Percentiles rank a stretch among this genome's conserved stretches.
These are phyloP conservation scores for Vidua chalybeata DNA, from an alignment of 2,113 vertebrate species.

Conservation along the genomic window DNA sequence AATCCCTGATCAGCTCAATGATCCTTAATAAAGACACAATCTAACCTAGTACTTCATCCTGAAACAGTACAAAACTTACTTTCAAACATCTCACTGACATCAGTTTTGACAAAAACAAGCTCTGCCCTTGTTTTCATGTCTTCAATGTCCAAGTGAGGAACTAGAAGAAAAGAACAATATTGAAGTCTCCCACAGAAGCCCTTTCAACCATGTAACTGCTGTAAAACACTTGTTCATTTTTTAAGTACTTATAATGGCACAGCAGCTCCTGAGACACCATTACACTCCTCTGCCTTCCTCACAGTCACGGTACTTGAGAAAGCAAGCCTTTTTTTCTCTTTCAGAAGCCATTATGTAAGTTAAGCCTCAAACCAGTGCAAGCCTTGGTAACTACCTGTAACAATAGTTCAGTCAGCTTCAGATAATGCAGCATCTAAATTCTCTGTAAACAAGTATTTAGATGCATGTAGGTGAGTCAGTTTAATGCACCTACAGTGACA, in stretches of 20 bases:
- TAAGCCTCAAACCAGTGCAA: background rate
- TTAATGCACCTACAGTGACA: background rate
- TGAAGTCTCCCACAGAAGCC: background rate
- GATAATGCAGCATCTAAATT: background rate
- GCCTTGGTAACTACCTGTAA: background rate
- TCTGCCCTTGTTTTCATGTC: background rate
- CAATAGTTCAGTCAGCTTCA: background rate
- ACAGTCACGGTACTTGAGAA: background rate
- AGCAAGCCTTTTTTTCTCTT: background rate
- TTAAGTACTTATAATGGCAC: background rate
- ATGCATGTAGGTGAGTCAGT: background rate
- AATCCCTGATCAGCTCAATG: background rate
- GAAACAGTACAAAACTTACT: background rate
- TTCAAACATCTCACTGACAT: constrained; percentile 33
- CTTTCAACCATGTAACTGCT: background rate
- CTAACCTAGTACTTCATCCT: background rate
- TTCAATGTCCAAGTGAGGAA: background rate
- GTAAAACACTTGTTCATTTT: fast-evolving
- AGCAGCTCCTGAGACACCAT: background rate
- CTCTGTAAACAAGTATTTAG: background rate
- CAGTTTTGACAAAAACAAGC: constrained; percentile 4
- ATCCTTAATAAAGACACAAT: background rate
- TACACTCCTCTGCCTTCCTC: background rate
- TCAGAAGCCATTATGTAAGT: background rate
- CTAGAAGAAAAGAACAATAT: background rate